Conservation (phyloP, 2,113 vertebrate species). For the Mohoua ochrocephala region DNA sequence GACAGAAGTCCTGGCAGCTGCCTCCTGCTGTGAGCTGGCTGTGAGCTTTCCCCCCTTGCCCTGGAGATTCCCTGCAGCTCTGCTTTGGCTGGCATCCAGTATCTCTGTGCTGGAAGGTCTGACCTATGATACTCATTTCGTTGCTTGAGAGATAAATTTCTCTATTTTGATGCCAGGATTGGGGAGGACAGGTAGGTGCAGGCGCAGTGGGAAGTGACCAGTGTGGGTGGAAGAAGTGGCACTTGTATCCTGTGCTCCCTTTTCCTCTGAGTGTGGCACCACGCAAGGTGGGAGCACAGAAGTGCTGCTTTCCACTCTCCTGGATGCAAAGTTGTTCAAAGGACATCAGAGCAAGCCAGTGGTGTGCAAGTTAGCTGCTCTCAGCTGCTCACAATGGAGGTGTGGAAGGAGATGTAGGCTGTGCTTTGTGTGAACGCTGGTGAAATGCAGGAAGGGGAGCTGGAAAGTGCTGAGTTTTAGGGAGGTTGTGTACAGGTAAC, state of each 20-base stretch:
- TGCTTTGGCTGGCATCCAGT: background rate
- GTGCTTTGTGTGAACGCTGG: background rate
- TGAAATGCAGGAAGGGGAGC: background rate
- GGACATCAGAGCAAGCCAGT: background rate
- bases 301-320: background rate
- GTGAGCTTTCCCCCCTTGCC: background rate
- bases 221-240: background rate
- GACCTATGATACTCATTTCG: rapidly evolving
- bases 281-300: rapidly evolving
- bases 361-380: background rate
- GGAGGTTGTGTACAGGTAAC: background rate
- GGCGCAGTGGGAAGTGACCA: background rate
- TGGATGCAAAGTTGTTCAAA: background rate
- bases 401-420: background rate
- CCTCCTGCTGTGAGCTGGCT: background rate
- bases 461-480: background rate
- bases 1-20: background rate
- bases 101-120: background rate
- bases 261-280: background rate
- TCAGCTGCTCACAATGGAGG: background rate
- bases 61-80: background rate
- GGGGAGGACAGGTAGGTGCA: background rate
- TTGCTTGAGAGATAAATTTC: background rate
- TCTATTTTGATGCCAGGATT: background rate
- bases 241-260: background rate